phyloP scores from a whole-genome alignment of 2,113 vertebrate species.

The Elanus axillaris region DNA sequence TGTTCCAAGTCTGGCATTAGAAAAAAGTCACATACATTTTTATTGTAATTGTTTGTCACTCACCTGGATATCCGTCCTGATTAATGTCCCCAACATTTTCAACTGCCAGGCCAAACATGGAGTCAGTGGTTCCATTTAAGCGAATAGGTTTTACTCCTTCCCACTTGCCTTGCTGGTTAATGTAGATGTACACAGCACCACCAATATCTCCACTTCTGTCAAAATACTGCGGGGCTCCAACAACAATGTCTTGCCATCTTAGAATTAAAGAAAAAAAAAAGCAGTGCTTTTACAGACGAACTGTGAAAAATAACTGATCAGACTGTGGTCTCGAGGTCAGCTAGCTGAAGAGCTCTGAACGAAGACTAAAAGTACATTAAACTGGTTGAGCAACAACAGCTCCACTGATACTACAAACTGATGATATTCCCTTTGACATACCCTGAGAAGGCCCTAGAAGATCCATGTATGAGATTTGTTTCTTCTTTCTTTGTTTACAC shows the following conservation, averaged over 20 bases:
- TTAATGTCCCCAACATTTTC: constrained; percentile 92
- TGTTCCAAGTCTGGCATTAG: background rate
- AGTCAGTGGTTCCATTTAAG: constrained; percentile 87
- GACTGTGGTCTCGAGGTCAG: background rate
- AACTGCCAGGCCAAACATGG: constrained; percentile 96
- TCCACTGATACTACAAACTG: background rate
- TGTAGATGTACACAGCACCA: constrained; percentile 93
- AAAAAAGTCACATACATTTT: background rate
- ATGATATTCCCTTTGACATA: background rate
- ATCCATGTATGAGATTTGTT: background rate
- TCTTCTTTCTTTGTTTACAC: background rate
- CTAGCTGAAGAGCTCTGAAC: background rate
- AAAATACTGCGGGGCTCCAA: constrained; percentile 97
- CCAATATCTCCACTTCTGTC: constrained; percentile 87
- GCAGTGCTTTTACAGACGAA: background rate
- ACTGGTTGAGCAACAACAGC: background rate
- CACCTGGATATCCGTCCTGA: constrained; percentile 89
- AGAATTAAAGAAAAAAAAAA: background rate
- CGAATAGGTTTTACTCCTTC: constrained; percentile 77
- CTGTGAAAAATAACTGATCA: background rate
- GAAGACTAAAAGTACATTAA: background rate
- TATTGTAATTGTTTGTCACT: background rate
- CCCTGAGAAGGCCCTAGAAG: too few species aligned
- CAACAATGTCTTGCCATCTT: constrained; percentile 95
- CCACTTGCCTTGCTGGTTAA: constrained; percentile 88